These are phyloP conservation scores for Caenorhabditis panamensis DNA, from an alignment of 2,888 invertebrate species.

Conservation along the genomic window DNA sequence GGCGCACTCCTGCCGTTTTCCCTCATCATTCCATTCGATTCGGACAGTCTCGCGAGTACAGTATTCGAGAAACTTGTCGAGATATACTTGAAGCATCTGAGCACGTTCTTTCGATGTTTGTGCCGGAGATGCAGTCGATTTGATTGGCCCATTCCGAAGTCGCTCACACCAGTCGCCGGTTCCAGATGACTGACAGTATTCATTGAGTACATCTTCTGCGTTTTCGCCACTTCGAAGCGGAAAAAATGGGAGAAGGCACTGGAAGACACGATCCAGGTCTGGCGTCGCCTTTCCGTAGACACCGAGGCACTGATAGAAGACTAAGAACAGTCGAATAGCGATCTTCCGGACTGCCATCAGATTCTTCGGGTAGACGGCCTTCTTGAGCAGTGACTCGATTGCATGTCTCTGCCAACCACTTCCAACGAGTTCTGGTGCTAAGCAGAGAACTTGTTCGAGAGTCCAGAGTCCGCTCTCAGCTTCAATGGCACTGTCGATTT, in stretches of 20 bases:
- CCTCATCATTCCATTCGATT: constrained; percentile 79
- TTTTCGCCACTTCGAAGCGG: constrained; percentile 74
- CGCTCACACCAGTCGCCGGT: constrained; percentile 66
- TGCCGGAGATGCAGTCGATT: constrained; percentile 38
- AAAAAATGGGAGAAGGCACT: constrained; percentile 78
- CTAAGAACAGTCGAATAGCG: constrained; percentile 79
- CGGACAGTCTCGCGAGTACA: constrained; percentile 76
- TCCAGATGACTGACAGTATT: constrained; percentile 73
- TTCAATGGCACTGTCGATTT: constrained; percentile 73
- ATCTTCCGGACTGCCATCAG: constrained; percentile 79
- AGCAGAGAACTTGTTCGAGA: constrained; percentile 78
- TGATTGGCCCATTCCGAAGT: constrained; percentile 47
- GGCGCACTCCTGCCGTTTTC: constrained; percentile 73
- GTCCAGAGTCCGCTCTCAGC: constrained; percentile 80
- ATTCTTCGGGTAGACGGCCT: constrained; percentile 79
- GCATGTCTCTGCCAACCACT: constrained; percentile 80
- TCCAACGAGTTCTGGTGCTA: constrained; percentile 79
- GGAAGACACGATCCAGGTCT: constrained; percentile 75
- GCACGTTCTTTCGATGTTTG: constrained; percentile 74
- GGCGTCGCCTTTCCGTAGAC: constrained; percentile 72
- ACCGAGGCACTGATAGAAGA: constrained; percentile 80
- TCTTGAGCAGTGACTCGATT: constrained; percentile 79
- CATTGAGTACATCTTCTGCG: constrained; percentile 72
- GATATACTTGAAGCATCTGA: constrained; percentile 77
- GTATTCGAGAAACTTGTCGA: constrained; percentile 81